Percentiles rank a stretch among this genome's conserved stretches.
Conservation (phyloP, 2,888 invertebrate genomes). For the Hetaerina titia region DNA sequence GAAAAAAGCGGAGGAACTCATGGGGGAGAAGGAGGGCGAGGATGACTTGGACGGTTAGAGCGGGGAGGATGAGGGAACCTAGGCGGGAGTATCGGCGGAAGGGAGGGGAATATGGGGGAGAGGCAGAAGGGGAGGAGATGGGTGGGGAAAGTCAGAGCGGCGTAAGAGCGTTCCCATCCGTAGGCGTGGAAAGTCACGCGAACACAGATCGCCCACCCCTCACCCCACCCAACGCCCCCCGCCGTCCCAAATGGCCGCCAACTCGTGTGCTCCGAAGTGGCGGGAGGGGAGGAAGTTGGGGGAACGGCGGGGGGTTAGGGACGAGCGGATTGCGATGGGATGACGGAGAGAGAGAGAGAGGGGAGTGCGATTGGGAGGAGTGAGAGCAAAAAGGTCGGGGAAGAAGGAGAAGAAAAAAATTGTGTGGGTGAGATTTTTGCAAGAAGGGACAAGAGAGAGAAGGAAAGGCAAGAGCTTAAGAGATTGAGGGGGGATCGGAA, state of each 20-base stretch:
- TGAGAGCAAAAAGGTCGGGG: not conserved
- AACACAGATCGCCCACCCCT: not conserved
- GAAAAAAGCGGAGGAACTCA: not conserved
- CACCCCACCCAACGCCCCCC: not conserved
- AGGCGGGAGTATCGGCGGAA: not conserved
- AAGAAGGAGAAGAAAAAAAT: not conserved
- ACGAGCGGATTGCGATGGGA: not conserved
- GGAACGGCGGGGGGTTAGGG: not conserved
- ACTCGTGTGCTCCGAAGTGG: not conserved
- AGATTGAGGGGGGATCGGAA: not conserved
- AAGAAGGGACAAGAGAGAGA: not conserved
- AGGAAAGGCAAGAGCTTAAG: not conserved
- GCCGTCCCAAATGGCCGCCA: not conserved
- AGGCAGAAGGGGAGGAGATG: not conserved
- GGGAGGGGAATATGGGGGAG: not conserved
- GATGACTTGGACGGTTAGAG: not conserved
- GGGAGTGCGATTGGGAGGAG: not conserved
- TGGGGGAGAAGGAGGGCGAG: not conserved
- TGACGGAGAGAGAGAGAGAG: not conserved
- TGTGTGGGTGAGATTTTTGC: not conserved
- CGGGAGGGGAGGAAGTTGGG: not conserved
- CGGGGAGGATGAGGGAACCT: not conserved
- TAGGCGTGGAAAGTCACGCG: constrained; percentile 67
- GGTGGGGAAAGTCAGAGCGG: not conserved
- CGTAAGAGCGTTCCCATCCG: constrained; percentile 59